These are phyloP conservation scores for Dipodomys stephensi DNA, from an alignment of 2,113 vertebrate species.

Conservation along the genomic window DNA sequence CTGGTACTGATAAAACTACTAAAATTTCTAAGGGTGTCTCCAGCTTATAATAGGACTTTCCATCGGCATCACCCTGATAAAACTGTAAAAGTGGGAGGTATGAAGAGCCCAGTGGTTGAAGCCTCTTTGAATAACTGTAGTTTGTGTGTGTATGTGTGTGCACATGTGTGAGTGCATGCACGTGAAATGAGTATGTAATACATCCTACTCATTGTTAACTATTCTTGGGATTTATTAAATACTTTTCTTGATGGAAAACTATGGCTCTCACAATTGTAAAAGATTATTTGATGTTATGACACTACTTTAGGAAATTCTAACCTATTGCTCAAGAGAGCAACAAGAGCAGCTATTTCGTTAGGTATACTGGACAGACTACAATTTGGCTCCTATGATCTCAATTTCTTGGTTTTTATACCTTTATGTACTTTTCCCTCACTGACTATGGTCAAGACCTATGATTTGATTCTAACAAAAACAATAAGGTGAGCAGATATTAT, in stretches of 20 bases:
- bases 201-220: background rate
- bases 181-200: background rate
- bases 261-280: background rate
- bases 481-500: background rate
- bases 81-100: background rate
- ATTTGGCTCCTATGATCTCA: background rate
- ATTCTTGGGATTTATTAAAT: background rate
- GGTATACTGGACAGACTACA: background rate
- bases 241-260: background rate
- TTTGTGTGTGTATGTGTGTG: background rate
- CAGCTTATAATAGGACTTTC: background rate
- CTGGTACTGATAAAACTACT: background rate
- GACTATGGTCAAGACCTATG: background rate
- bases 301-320: background rate
- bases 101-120: background rate
- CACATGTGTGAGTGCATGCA: too few species aligned
- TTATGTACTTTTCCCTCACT: background rate
- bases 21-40: background rate
- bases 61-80: background rate
- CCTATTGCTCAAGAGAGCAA: background rate
- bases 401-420: background rate
- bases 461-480: constrained; percentile 1
- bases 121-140: background rate
- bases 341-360: background rate
- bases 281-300: background rate